Evolutionary conservation across 1,140 invertebrate genomes (phyloP), one percentile per base, ranked within the genome.

Genomic region (Harpegnathos saltator): DNA sequence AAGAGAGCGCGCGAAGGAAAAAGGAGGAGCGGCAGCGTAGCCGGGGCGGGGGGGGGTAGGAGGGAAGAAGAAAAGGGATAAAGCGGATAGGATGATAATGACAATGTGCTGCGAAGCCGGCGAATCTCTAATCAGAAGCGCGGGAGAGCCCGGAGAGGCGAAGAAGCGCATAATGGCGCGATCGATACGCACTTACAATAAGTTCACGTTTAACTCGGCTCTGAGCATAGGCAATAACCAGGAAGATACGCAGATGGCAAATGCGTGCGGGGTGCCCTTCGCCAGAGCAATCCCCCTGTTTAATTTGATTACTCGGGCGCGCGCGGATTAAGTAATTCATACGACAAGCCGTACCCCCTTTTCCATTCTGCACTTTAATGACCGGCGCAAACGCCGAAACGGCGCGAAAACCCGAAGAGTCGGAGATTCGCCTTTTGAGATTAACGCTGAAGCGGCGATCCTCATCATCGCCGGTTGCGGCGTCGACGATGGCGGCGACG

Each of bases 281-380:
- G 66, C 63, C 24, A 52, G 56, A 29, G 86, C 87, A 83, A 88
- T 85, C 83, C 85, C 78, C 72, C 83, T n/a, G 71, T 88, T 88
- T 88, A 85, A 88, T 88, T 88, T 86, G 83, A 88, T 88, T 88
- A 88, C 84, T 54, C 66, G 80, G 65, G 56, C 66, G 81, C 29
- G 26, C 83, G 44, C 69, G 72, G 83, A 89, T 89, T 89, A 88
- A 84, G 85, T 88, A 87, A 89, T 88, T 89, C 83, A 85, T 88
- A 88, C 66, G 73, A 74, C 68, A 83, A 83, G 54, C 61, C 78
- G 50, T 54, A 52, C 22, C 59, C 50, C 77, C 17, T 48, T 84
- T 74, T 50, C 59, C 48, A 66, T 56, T 33, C 59, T 33, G 44
- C 61, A 48, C 59, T 44, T 48, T 24, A 26, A 75, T 56, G 74